Conservation (phyloP, 1,140 invertebrate species). For the Dinoponera quadriceps region DNA sequence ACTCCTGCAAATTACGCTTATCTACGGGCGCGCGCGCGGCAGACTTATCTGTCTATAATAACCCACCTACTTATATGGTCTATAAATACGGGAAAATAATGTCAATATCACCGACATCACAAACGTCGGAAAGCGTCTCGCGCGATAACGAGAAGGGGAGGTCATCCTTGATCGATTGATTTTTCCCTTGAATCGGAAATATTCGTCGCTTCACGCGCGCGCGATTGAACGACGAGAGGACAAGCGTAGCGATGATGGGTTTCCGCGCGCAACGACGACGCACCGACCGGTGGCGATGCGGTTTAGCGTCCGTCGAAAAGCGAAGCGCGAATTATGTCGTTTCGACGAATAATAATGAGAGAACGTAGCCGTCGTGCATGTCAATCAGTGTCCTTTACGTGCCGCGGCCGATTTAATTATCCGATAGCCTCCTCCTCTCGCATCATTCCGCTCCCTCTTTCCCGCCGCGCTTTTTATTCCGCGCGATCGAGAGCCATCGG, state of each 20-base stretch:
- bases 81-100: neutral
- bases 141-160: neutral
- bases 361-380: conserved; percentile 75
- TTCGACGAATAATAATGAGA: conserved; percentile 84
- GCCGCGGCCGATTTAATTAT: conserved; percentile 82
- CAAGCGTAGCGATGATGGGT: neutral
- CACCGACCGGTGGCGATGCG: conserved; percentile 40
- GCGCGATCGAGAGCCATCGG: conserved; percentile 74
- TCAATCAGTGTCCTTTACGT: conserved; percentile 83
- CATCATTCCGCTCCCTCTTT: conserved; percentile 38
- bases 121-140: neutral
- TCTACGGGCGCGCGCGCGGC: neutral
- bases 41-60: neutral
- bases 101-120: neutral
- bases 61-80: too few species aligned
- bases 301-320: conserved; percentile 78
- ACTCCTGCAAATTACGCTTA: neutral
- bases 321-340: conserved; percentile 81
- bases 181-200: conserved; percentile 48
- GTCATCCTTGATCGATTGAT: conserved; percentile 29
- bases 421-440: conserved; percentile 70
- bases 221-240: conserved; percentile 19
- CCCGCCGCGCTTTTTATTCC: conserved; percentile 31
- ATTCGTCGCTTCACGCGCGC: conserved; percentile 60
- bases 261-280: conserved; percentile 29